phyloP scores from a whole-genome alignment of 2,888 invertebrate species.

The Caenorhabditis doughertyi region DNA sequence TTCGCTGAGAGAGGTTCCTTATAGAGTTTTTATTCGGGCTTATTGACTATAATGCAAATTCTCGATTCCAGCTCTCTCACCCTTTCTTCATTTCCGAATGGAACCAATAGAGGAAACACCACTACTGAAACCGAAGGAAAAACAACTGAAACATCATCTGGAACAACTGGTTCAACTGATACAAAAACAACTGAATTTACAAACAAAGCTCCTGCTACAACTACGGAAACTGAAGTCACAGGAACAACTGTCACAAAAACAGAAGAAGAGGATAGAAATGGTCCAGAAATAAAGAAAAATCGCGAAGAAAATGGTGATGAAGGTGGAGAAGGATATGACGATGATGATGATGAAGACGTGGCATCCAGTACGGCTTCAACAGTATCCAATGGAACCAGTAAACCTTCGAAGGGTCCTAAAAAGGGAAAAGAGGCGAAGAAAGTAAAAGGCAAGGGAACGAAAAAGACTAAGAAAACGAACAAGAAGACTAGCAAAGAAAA shows the following conservation, averaged over 20 bases:
- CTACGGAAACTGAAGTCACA: slow-evolving; percentile 8
- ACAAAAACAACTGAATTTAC: not conserved
- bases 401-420: slow-evolving; percentile 9
- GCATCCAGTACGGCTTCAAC: slow-evolving; percentile 10
- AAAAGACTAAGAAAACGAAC: slow-evolving; percentile 6
- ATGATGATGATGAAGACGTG: slow-evolving; percentile 32
- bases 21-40: no score
- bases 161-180: not conserved
- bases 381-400: slow-evolving; percentile 8
- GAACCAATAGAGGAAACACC: not conserved
- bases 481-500: slow-evolving; percentile 22
- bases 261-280: not conserved
- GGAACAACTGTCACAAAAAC: slow-evolving; percentile 22
- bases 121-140: slow-evolving; percentile 2
- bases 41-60: no score
- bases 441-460: slow-evolving; percentile 16
- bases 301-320: not conserved
- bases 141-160: not conserved
- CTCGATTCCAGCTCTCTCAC: no score
- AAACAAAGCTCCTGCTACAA: no score
- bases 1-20: no score
- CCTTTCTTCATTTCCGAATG: no score
- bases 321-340: slow-evolving; percentile 9
- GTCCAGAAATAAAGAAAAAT: not conserved
- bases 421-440: slow-evolving; percentile 28